Conservation (phyloP, 2,797 vertebrate species). For the Leuciscus waleckii region DNA sequence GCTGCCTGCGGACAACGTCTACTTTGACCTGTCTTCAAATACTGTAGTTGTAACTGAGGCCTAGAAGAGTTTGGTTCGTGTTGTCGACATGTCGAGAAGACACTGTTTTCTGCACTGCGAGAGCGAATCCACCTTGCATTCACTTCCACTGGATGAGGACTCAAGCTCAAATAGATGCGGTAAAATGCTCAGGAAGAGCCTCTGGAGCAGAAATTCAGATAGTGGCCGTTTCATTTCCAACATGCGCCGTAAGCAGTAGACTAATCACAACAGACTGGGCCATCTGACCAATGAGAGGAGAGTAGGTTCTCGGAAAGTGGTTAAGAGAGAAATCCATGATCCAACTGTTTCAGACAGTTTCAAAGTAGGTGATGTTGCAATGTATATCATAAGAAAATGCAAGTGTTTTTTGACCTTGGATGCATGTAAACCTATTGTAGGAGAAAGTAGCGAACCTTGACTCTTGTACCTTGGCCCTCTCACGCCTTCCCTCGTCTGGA, state of each 20-base stretch:
- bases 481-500: neutral
- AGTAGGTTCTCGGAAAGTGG: neutral
- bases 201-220: neutral
- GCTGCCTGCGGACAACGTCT: no score
- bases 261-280: neutral
- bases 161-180: neutral
- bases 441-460: neutral
- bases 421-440: neutral
- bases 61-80: no score
- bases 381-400: neutral
- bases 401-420: neutral
- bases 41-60: no score
- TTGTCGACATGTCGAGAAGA: no score
- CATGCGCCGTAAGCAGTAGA: neutral
- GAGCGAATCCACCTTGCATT: no score
- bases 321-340: neutral
- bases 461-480: neutral
- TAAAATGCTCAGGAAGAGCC: neutral
- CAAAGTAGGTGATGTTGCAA: neutral
- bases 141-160: no score
- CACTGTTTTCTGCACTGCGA: no score
- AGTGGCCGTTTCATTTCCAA: neutral
- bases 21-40: no score
- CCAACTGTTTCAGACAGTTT: neutral
- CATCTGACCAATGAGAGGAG: neutral